phyloP scores from a whole-genome alignment of 1,140 invertebrate species.

The Tetragnatha versicolor region DNA sequence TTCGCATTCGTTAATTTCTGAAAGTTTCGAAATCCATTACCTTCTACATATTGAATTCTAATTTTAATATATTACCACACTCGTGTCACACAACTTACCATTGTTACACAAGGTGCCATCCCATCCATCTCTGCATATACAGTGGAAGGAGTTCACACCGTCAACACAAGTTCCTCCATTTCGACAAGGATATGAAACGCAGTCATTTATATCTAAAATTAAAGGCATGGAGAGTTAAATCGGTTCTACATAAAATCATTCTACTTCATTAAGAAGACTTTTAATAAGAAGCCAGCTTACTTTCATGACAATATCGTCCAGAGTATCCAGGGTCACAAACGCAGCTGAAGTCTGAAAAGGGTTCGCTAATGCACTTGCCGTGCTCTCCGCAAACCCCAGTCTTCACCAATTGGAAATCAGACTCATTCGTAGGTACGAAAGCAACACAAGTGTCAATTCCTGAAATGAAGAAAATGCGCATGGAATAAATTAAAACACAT shows the following conservation, averaged over 20 bases:
- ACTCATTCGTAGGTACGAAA: slow-evolving; percentile 58
- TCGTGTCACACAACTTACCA: slow-evolving; percentile 23
- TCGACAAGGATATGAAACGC: slow-evolving; percentile 70
- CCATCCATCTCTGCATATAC: slow-evolving; percentile 84
- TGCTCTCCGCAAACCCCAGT: slow-evolving; percentile 74
- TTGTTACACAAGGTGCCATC: slow-evolving; percentile 56
- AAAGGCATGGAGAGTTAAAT: slow-evolving; percentile 60
- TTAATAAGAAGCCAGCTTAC: slow-evolving; percentile 60
- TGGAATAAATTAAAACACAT: too few species aligned
- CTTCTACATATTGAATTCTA: background rate
- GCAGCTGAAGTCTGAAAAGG: slow-evolving; percentile 63
- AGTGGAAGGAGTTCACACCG: slow-evolving; percentile 92
- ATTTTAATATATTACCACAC: background rate
- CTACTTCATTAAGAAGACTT: background rate
- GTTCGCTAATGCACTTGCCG: slow-evolving; percentile 74
- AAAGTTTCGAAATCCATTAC: background rate
- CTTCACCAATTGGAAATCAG: background rate
- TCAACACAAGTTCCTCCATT: slow-evolving; percentile 79
- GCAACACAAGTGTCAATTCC: slow-evolving; percentile 67
- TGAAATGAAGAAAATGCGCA: slow-evolving; percentile 53
- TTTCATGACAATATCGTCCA: slow-evolving; percentile 65
- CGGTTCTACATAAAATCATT: background rate
- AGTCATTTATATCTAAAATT: slow-evolving; percentile 69
- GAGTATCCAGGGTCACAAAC: slow-evolving; percentile 66
- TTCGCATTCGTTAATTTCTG: slow-evolving; percentile 85